Evolutionary conservation across 2,888 invertebrate species (phyloP).

Genomic region (Cabera pusaria): DNA sequence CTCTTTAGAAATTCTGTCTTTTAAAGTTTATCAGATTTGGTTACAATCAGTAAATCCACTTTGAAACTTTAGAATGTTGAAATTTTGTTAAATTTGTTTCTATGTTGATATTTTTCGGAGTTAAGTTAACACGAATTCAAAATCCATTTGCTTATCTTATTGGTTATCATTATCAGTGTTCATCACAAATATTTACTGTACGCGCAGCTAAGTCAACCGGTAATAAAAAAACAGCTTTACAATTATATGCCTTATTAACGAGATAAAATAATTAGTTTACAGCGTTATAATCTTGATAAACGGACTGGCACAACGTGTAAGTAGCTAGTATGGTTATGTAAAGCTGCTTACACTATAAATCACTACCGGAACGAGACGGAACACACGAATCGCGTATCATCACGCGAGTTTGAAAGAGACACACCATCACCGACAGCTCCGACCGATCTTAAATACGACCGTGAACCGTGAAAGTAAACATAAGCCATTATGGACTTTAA

Average conservation of each 20-base stretch:
- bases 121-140: too few species aligned
- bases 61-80: slow-evolving; percentile 13
- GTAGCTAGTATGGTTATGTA: slow-evolving; percentile 62
- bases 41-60: slow-evolving; percentile 21
- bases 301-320: slow-evolving; percentile 57
- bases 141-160: background rate
- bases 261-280: slow-evolving; percentile 70
- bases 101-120: too few species aligned
- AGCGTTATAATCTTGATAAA: slow-evolving; percentile 68
- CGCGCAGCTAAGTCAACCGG: slow-evolving; percentile 9
- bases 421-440: slow-evolving; percentile 30
- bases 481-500: slow-evolving; percentile 48
- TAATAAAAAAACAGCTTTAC: slow-evolving; percentile 34
- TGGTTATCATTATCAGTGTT: background rate
- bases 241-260: slow-evolving; percentile 46
- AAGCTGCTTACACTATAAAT: slow-evolving; percentile 65
- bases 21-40: slow-evolving; percentile 23
- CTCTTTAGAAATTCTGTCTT: slow-evolving; percentile 23
- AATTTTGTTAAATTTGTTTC: slow-evolving; percentile 10
- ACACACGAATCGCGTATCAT: slow-evolving; percentile 19
- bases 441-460: slow-evolving; percentile 49
- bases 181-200: slow-evolving; percentile 5
- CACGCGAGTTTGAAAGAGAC: slow-evolving; percentile 41
- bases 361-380: slow-evolving; percentile 54
- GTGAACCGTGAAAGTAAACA: slow-evolving; percentile 72